Base-by-base conservation (phyloP, 2,797 vertebrate species). In the Sebastes oblongus region DNA sequence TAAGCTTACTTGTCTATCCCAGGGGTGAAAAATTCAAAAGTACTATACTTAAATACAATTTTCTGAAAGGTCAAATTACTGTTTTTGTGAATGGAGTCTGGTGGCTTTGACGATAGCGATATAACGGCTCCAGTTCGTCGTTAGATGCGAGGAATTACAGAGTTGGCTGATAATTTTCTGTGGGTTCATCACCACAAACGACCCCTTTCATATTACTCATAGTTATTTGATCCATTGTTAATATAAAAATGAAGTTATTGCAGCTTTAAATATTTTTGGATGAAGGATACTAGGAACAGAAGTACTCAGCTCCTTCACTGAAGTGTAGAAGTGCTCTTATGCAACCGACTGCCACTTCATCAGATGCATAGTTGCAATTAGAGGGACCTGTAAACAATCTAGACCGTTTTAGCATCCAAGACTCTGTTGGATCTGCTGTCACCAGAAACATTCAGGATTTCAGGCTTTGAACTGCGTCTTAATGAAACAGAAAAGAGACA, bases 281-380 rank as follows among this genome's bases (percentile, higher is more conserved):
- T 34, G 0, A 20, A 14, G 24, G 56, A 12, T 16, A 29, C 16
- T 59, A 24, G 11, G n/a, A 32, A 66, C 30, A 30, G 11, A 52
- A 16, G 36, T 8, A 6, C 32, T 58, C 9, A 24, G 14, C 25
- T 46, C 42, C 16, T 46, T 8, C 7, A 20, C 7, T 46, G 8
- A 14, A 22, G 16, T 54, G 27, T 20, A 68, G 42, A 34, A 4
- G 56, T 25, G 18, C 5, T 52, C 36, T 64, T 34, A 20, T 16
- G 22, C 25, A 66, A 39, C 65, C 13, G 30, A 4, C 36, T 59
- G 46, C 60, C 58, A 66, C 39, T 87, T 70, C 14, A 59, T 72
- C 55, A 67, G 55, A 88, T 84, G 60, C 61, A 78, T 32, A 24
- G 34, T 55, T 27, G 42, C 71, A 81, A 82, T 73, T 72, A 78